Conservation (phyloP, 2,888 invertebrate genomes). For the Parnassius orleans region DNA sequence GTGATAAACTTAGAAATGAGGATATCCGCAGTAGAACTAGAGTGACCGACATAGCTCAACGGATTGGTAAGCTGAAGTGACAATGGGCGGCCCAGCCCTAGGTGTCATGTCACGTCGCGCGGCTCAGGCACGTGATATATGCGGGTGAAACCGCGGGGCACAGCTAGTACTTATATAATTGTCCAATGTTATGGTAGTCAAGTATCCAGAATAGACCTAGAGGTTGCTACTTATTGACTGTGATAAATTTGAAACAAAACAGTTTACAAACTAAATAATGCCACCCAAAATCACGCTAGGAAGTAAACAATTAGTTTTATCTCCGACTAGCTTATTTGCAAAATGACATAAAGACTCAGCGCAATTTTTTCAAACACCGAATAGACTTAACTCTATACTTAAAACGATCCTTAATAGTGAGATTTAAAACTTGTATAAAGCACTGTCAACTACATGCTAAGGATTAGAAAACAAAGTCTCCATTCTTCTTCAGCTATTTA, state of each 20-base stretch:
- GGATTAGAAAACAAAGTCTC: conserved; percentile 38
- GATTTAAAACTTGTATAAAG: conserved; percentile 21
- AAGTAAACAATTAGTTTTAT: conserved; percentile 17
- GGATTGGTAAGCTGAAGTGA: too few species aligned
- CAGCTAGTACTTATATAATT: too few species aligned
- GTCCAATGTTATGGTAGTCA: too few species aligned
- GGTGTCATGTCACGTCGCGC: too few species aligned
- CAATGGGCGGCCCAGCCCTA: too few species aligned
- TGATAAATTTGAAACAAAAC: neutral
- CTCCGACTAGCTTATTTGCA: conserved; percentile 7
- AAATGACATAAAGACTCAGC: conserved; percentile 21
- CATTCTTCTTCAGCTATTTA: conserved; percentile 38
- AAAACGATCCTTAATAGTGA: conserved; percentile 18
- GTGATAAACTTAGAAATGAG: too few species aligned
- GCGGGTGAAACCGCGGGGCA: too few species aligned
- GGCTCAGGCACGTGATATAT: too few species aligned
- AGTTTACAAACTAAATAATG: conserved; percentile 8
- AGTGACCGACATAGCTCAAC: too few species aligned
- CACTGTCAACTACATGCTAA: conserved; percentile 31
- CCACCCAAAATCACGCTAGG: conserved; percentile 23
- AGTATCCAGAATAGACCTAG: too few species aligned
- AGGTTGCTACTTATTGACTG: too few species aligned
- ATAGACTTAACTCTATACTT: conserved; percentile 23
- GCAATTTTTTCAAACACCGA: conserved; percentile 22
- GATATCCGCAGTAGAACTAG: too few species aligned